Conservation (phyloP, 2,797 vertebrate species). For the Emydoidea blandingii region DNA sequence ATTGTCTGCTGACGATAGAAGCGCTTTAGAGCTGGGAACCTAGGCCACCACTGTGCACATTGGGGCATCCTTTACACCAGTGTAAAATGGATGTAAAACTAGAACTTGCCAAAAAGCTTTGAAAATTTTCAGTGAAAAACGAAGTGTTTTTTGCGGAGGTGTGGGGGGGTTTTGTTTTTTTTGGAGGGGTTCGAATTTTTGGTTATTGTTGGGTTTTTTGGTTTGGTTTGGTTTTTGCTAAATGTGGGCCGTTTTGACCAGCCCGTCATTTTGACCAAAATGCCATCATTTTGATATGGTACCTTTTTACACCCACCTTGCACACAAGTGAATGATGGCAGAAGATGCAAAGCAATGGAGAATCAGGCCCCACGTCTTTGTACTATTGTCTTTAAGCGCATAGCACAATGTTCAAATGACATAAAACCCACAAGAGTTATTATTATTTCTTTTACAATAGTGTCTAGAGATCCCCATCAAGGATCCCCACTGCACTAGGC, state of each 20-base stretch:
- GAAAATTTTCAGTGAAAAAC: background rate
- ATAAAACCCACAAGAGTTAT: background rate
- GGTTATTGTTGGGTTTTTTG: too few species aligned
- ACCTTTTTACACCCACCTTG: background rate
- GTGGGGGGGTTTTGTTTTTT: background rate
- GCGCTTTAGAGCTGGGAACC: background rate
- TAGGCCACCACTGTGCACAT: background rate
- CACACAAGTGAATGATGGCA: background rate
- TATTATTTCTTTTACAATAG: accelerated
- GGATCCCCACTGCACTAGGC: accelerated
- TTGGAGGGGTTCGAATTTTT: background rate
- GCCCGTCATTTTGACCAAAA: background rate
- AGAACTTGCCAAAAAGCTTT: background rate
- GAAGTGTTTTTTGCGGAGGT: background rate
- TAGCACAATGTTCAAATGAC: background rate
- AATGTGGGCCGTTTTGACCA: background rate
- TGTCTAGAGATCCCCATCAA: background rate
- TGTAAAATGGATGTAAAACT: background rate
- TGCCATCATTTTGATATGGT: background rate
- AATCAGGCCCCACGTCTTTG: background rate
- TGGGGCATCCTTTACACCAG: background rate
- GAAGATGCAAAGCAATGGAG: background rate
- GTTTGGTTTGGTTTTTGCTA: background rate
- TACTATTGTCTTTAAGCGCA: background rate
- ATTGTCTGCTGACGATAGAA: background rate